Percentiles rank a stretch among this genome's conserved stretches.
Conservation (phyloP, 2,113 vertebrate species). For the Phylloscopus trochilus region DNA sequence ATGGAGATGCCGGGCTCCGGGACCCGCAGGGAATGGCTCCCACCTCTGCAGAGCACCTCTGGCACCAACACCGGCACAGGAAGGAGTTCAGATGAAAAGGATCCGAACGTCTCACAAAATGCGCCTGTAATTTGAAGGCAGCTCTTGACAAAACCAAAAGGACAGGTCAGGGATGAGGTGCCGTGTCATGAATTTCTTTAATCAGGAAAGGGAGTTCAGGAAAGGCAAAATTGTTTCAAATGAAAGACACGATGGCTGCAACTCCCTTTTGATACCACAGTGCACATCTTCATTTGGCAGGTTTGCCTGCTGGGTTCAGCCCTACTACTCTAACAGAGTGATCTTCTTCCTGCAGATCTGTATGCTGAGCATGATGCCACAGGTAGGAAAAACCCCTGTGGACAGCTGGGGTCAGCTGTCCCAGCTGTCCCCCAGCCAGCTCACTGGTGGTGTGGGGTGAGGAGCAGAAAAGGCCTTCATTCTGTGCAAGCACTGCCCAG, state of each 20-base stretch:
- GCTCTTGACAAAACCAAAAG: background rate
- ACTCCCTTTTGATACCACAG: background rate
- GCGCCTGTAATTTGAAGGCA: rapidly evolving
- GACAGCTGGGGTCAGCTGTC: background rate
- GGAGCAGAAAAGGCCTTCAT: background rate
- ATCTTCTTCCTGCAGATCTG: background rate
- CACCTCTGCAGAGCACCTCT: background rate
- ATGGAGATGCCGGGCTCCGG: rapidly evolving
- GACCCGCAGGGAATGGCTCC: background rate
- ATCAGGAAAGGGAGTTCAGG: background rate
- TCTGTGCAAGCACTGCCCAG: background rate
- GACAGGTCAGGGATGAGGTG: background rate
- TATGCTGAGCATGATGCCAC: background rate
- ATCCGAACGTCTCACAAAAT: rapidly evolving
- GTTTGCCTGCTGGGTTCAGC: background rate
- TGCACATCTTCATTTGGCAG: background rate
- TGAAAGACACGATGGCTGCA: background rate
- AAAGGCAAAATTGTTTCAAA: background rate
- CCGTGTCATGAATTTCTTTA: background rate
- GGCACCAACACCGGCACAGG: rapidly evolving
- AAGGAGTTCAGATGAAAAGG: rapidly evolving
- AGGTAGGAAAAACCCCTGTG: background rate
- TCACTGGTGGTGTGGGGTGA: background rate
- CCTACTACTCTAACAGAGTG: background rate
- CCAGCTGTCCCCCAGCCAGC: background rate